Evolutionary conservation across 2,797 vertebrate genomes (phyloP), one percentile per base, ranked within the genome.

Genomic region (Cercopithecus petaurista): DNA sequence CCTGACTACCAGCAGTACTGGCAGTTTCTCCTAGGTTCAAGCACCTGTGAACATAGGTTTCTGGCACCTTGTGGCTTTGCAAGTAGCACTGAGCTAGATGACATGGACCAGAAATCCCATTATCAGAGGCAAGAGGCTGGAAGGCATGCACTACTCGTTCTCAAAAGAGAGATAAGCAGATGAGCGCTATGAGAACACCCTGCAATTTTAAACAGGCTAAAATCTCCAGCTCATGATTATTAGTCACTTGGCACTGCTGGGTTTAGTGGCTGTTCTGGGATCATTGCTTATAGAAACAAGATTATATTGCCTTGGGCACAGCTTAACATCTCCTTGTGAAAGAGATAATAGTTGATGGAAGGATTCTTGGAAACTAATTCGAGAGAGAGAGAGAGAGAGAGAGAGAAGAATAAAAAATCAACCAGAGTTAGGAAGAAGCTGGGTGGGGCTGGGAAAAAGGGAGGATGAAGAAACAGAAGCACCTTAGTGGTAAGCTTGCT

Each of bases 111-210:
- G 96, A 94, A 95, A 93, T 15, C 46, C 75, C 21, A 41, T 36
- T 95, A 90, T 7, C 52, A n/a, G 64, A 82, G 81, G 81, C 96
- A 96, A 57, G 11, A 70, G 48, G 75, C 80, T 61, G 9, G 30
- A 22, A 67, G 91, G 17, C 36, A 36, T 93, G 64, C 88, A 91
- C 13, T 96, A 88, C 93, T 85, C 91, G 39, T 52, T 79, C 93
- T 48, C 89, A 95, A 80, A 91, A 94, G 52, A 39, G 46, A 95
- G 70, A 88, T 59, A 90, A 93, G 14, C 28, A 95, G 95, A 90
- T 59, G 82, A 97, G 59, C 57, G 6, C 15, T 93, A 84, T 43
- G 85, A 83, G 46, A 86, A 28, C 36, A 55, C 57, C 11, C 84
- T 96, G 39, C 2, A 86, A 85, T 22, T 95, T 75, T 73, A 96